Percentiles rank a stretch among this genome's conserved stretches.
Evolutionary conservation across 2,797 vertebrate genomes (phyloP).

Genomic region (Orientallactaga sibirica): DNA sequence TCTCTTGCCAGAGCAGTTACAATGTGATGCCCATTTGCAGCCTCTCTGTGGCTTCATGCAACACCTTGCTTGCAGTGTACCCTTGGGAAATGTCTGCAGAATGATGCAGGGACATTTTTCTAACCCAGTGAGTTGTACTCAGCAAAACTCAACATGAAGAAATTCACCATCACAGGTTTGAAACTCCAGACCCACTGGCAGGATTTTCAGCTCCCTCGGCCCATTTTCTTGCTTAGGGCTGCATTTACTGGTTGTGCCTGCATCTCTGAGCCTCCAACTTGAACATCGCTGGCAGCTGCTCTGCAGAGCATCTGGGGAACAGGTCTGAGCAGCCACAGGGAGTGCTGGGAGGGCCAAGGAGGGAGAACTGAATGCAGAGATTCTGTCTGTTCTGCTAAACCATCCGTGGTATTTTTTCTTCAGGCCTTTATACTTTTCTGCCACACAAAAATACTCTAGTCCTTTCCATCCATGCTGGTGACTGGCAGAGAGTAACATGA

Average conservation of each 20-base stretch:
- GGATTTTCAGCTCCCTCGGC: not conserved
- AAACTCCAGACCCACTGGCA: not conserved
- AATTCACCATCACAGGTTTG: not conserved
- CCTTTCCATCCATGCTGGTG: slow-evolving; percentile 23
- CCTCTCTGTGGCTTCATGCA: not conserved
- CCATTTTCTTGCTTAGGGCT: no score
- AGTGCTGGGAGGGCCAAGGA: not conserved
- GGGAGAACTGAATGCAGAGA: not conserved
- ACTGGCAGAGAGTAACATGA: not conserved
- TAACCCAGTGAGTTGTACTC: not conserved
- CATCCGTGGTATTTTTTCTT: slow-evolving; percentile 53
- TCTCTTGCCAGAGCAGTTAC: not conserved
- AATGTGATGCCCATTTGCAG: not conserved
- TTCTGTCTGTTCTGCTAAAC: slow-evolving; percentile 50
- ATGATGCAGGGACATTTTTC: not conserved
- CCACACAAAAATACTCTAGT: slow-evolving; percentile 45
- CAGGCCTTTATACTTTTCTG: slow-evolving; percentile 61
- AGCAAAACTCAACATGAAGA: not conserved
- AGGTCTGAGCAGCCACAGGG: not conserved
- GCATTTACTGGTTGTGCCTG: not conserved
- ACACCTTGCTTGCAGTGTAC: not conserved
- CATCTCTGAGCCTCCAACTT: not conserved
- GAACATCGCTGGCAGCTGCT: not conserved
- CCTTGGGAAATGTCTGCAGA: not conserved
- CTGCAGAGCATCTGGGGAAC: not conserved